Evolutionary conservation across 2,888 invertebrate genomes (phyloP), one percentile per base, ranked within the genome.

Genomic region (Brassicogethes aeneus): DNA sequence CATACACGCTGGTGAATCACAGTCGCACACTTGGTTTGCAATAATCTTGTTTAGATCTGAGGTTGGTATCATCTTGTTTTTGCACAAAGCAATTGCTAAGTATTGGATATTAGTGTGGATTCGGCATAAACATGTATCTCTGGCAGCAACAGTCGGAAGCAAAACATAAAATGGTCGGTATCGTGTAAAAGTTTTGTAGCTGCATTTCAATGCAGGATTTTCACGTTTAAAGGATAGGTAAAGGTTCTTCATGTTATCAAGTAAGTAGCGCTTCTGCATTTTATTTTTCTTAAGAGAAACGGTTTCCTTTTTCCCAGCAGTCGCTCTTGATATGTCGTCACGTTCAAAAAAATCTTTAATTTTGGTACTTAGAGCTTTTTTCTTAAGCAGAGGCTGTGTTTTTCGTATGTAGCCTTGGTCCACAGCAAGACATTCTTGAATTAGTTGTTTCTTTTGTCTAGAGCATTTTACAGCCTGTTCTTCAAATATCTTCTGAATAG

Each of bases 91-190:
- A 39, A 16, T 31, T 13, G 16, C 16, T 17, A 31, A 33, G n/a
- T 31, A 31, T 12, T 39, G 37, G 12, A 23, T 13, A 17, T 39
- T 39, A 31, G 15, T 32, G 16, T 39, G 16, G 12, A 16, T 12
- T 30, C 17, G 33, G 17, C 39, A 39, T 17, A 39, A 15, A 12
- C 23, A 39, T n/a, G 39, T 39, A 17, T 39, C 17, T 13, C 39
- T 15, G 12, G 17, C 39, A 16, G 34, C 13, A 15, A 39, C 15
- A 14, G 39, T 39, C 17, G 39, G 34, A 10, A 34, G 13, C 12
- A 29, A 17, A 8, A 39, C 17, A 39, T 39, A 39, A 39, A n/a
- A 39, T 17, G 39, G 39, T 3, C 34, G n/a, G 17, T 33, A 15
- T 16, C n/a, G 16, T 12, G 15, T 33, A 17, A 39, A 39, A 33